phyloP scores from a whole-genome alignment of 2,888 invertebrate genomes.

The Mimas tiliae region DNA sequence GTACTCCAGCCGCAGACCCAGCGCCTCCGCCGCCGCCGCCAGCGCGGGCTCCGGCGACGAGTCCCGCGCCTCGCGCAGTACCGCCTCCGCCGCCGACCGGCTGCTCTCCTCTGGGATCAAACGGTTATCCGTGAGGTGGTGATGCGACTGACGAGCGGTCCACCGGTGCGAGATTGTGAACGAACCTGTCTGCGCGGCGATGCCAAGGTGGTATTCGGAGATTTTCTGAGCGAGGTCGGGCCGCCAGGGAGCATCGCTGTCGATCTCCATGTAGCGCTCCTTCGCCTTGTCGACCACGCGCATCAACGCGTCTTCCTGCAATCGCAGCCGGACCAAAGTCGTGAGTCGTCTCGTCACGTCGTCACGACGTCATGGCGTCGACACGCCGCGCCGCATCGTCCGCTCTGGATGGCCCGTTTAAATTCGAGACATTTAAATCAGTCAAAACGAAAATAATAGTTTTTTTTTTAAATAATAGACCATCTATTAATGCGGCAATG shows the following conservation, averaged over 20 bases:
- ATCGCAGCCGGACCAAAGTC: not conserved
- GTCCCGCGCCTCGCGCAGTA: conserved; percentile 29
- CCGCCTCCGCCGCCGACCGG: conserved; percentile 33
- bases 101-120: conserved; percentile 38
- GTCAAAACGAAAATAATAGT: no score
- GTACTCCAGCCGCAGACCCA: conserved; percentile 42
- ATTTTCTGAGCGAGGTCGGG: conserved; percentile 63
- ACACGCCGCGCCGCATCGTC: not conserved
- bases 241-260: conserved; percentile 46
- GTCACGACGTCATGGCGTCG: no score
- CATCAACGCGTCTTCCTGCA: conserved; percentile 66
- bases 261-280: conserved; percentile 56
- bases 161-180: not conserved
- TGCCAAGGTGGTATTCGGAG: conserved; percentile 63
- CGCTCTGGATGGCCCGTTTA: not conserved
- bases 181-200: conserved; percentile 52
- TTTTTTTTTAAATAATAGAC: not conserved
- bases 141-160: not conserved
- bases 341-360: conserved; percentile 5
- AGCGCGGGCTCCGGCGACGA: conserved; percentile 36
- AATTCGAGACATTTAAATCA: not conserved
- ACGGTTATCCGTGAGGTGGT: not conserved
- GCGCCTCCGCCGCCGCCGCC: conserved; percentile 40
- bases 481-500: not conserved
- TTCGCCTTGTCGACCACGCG: conserved; percentile 65